Base-by-base conservation (phyloP, 2,113 vertebrate species). In the Aleadryas rufinucha region DNA sequence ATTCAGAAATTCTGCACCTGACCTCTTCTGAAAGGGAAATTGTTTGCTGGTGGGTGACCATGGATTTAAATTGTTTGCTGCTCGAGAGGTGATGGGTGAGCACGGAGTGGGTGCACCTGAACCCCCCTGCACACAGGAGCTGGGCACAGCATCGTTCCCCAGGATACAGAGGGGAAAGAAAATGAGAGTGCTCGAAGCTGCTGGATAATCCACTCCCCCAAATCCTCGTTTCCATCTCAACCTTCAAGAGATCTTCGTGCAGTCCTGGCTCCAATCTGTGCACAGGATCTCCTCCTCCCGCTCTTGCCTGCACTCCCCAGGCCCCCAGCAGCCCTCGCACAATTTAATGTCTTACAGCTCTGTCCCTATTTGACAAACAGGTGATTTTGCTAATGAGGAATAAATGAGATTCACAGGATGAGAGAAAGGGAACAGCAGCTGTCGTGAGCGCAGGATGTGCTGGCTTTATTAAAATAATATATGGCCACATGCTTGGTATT, bases 311-410 rank as follows among this genome's bases (percentile, higher is more conserved):
- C 0, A 0, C 88, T 90, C 95, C 93, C 95, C 89, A 66, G 84
- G 78, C 95, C 91, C 86, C 78, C 21, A 3, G 83, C 90, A 64
- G 95, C 96, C 81, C 92, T 93, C 15, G 13, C 53, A 60, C 97
- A 75, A 97, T 97, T 98, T 97, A 95, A 97, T 95, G 96, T 96
- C 97, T 97, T 97, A 41, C 95, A 57, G 92, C 97, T 97, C 97
- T 97, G 98, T 95, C 97, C 97, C 97, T 97, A 97, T 98, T 98
- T 98, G 98, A 98, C 97, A 98, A 98, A 98, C 98, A 98, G 98
- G 98, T 98, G 98, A 98, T 98, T 98, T 97, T 94, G 97, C 97
- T 98, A 98, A 98, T 97, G 98, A 98, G 98, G 97, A 98, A 97
- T 98, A 98, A 98, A 98, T 98, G 98, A 98, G 98, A 97, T 96